Evolutionary conservation across 2,797 vertebrate species (phyloP), one percentile per base, ranked within the genome.

Genomic region (Chanos chanos): DNA sequence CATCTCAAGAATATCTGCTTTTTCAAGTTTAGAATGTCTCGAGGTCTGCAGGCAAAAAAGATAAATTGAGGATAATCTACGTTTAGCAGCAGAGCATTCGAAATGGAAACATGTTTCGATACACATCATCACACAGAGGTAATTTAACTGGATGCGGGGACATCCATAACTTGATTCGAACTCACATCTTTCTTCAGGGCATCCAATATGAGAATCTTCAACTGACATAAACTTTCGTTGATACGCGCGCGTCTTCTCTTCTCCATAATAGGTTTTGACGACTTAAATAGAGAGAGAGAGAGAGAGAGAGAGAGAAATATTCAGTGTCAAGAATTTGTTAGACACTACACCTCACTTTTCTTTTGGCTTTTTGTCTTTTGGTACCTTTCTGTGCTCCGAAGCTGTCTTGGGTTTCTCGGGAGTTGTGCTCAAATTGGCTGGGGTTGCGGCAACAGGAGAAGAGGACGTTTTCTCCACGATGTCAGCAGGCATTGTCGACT

Each of bases 1-100:
- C 94, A 98, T 97, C 80, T 98, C 95, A 49, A 98, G 86, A 64
- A 98, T 98, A 73, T 97, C 95, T 0, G 95, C 95, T 81, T 98
- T 98, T 84, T 97, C 95, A 76, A 98, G 82, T 77, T 97, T 98
- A 22, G 95, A 96, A 81, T 97, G 94, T 70, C 94, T 90, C 31
- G 94, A 97, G 75, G 92, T 96, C 94, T 97, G 78, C 48, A 54
- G 59, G 47, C 71, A 37, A 33, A 62, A 64, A 0, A 15, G 22
- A 12, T 37, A 19, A 40, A n/a, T n/a, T n/a, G n/a, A n/a, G n/a
- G n/a, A n/a, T n/a, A n/a, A n/a, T n/a, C n/a, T n/a, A n/a, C n/a
- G n/a, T n/a, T n/a, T n/a, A n/a, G n/a, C n/a, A n/a, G n/a, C n/a
- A n/a, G n/a, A n/a, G n/a, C n/a, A n/a, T n/a, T n/a, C n/a, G n/a